Conservation (phyloP, 2,888 invertebrate species). For the Rhopalosiphum nymphaeae region DNA sequence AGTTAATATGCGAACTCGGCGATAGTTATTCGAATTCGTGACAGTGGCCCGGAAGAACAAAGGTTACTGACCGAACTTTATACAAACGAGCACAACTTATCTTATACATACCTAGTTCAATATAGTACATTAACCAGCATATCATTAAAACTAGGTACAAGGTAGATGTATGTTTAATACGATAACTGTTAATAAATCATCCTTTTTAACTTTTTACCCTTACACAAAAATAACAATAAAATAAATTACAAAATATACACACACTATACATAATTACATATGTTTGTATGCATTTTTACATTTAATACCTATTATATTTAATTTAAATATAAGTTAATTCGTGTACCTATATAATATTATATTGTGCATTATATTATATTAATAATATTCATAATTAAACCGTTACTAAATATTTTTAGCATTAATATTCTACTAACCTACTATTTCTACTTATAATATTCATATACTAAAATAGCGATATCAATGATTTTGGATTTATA, state of each 20-base stretch:
- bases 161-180: not conserved
- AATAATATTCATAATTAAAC: not conserved
- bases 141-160: not conserved
- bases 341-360: not conserved
- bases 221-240: not conserved
- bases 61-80: conserved; percentile 46
- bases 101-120: not conserved
- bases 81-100: not conserved
- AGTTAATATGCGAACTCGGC: not conserved
- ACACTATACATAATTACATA: not conserved
- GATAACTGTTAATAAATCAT: not conserved
- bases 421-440: not conserved
- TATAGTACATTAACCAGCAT: not conserved
- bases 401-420: not conserved
- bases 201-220: not conserved
- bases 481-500: not conserved
- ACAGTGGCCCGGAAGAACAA: conserved; percentile 52
- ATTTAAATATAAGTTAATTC: not conserved
- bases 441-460: not conserved
- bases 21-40: conserved; percentile 39
- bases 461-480: not conserved
- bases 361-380: not conserved
- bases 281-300: not conserved
- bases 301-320: not conserved
- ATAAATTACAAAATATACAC: not conserved